These are phyloP conservation scores for Corydoras sp. DNA, from an alignment of 2,113 vertebrate species.

Conservation along the genomic window DNA sequence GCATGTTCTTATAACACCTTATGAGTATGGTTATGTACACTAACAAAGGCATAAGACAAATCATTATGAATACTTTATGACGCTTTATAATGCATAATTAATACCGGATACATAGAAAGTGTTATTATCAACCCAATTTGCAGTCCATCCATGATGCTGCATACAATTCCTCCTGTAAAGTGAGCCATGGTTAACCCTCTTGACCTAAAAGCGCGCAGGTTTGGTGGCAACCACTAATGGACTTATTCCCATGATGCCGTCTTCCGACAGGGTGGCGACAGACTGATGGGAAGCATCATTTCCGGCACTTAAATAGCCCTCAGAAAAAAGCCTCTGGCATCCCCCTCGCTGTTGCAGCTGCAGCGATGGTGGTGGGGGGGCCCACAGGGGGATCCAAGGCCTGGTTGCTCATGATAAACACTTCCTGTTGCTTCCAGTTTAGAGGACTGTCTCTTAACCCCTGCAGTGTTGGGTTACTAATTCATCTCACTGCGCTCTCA, in stretches of 20 bases:
- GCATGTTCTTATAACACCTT: too few relatives aligned
- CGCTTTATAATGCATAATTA: too few relatives aligned
- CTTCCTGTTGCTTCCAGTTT: constrained; percentile 50
- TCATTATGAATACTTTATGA: too few relatives aligned
- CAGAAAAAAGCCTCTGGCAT: constrained; percentile 49
- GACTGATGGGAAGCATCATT: constrained; percentile 46
- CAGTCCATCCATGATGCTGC: neutral
- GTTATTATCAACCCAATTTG: too few relatives aligned
- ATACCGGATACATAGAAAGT: too few relatives aligned
- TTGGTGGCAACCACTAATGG: constrained; percentile 33
- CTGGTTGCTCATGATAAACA: constrained; percentile 50
- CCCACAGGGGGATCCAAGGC: constrained; percentile 25
- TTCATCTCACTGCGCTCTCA: constrained; percentile 42
- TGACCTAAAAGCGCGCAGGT: constrained; percentile 31
- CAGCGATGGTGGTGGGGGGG: constrained; percentile 1
- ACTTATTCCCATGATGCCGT: constrained; percentile 34
- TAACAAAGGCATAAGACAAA: too few relatives aligned
- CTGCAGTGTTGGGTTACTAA: constrained; percentile 54
- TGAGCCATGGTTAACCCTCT: constrained; percentile 30
- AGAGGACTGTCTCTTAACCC: constrained; percentile 47
- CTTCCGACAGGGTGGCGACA: constrained; percentile 36
- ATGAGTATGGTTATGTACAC: too few relatives aligned
- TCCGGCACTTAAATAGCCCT: constrained; percentile 51
- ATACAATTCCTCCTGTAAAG: constrained; percentile 28
- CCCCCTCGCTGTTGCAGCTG: constrained; percentile 34